phyloP scores from a whole-genome alignment of 2,797 vertebrate genomes.

The Leptodactylus fallax region DNA sequence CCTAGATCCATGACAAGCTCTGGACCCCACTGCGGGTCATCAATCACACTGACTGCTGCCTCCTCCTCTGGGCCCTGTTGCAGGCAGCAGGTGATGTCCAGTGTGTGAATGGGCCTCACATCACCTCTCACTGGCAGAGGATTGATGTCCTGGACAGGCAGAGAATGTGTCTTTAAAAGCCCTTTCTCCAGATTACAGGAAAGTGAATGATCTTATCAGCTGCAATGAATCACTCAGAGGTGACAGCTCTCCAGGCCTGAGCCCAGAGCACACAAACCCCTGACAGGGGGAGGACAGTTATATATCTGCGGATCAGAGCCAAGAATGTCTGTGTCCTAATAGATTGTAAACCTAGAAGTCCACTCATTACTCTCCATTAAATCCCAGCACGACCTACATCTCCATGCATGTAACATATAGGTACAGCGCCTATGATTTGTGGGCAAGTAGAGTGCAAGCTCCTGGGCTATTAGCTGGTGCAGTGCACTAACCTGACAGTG shows the following conservation, averaged over 20 bases:
- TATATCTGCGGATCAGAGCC: background rate
- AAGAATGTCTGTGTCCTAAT: background rate
- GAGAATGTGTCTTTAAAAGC: slow-evolving; percentile 44
- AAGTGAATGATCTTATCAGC: slow-evolving; percentile 47
- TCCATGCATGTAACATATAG: background rate
- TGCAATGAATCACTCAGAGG: slow-evolving; percentile 42
- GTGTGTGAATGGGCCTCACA: background rate
- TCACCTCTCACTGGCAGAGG: slow-evolving; percentile 15
- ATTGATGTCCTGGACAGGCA: slow-evolving; percentile 40
- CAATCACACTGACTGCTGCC: background rate
- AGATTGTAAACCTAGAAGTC: background rate
- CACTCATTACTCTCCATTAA: background rate
- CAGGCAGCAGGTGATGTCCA: background rate
- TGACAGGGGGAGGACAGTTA: slow-evolving; percentile 25
- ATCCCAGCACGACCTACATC: background rate
- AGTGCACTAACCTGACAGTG: background rate
- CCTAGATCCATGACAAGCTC: background rate
- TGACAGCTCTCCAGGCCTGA: slow-evolving; percentile 37
- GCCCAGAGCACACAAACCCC: background rate
- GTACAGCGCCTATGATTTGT: no score
- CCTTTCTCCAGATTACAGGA: slow-evolving; percentile 39
- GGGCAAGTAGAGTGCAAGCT: slow-evolving; percentile 11
- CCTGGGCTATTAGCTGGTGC: background rate
- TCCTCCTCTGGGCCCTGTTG: background rate
- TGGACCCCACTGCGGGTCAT: background rate